Percentiles rank a stretch among this genome's conserved stretches.
Conservation (phyloP, 1,140 invertebrate genomes). For the Drosophila melanica region DNA sequence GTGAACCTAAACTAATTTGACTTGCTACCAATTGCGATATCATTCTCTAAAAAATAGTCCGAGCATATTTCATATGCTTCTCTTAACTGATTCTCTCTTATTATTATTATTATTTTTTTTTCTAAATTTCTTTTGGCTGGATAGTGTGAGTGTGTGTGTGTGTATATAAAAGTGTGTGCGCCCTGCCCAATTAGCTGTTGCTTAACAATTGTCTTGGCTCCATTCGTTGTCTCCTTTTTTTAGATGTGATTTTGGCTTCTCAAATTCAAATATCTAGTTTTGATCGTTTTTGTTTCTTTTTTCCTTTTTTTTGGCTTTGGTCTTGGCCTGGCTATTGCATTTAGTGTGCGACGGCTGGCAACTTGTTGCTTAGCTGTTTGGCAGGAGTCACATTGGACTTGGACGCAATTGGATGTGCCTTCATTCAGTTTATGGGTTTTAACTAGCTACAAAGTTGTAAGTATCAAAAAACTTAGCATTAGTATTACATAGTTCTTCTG, state of each 20-base stretch:
- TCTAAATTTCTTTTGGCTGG: conserved; percentile 49
- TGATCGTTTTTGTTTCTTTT: conserved; percentile 15
- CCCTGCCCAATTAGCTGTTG: conserved; percentile 8
- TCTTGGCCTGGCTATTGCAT: conserved; percentile 33
- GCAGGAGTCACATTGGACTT: conserved; percentile 62
- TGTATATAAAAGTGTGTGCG: conserved; percentile 24
- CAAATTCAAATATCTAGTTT: conserved; percentile 8
- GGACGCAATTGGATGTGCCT: conserved; percentile 67
- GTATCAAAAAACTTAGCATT: conserved; percentile 74
- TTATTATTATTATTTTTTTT: background rate
- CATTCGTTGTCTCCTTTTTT: conserved; percentile 39
- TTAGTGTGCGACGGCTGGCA: conserved; percentile 9
- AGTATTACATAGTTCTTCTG: conserved; percentile 36
- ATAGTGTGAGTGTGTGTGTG: conserved; percentile 12
- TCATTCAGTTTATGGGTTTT: conserved; percentile 58
- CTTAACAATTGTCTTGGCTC: background rate
- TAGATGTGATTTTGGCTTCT: conserved; percentile 4
- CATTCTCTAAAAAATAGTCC: conserved; percentile 25
- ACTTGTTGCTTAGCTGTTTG: conserved; percentile 31
- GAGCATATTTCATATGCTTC: conserved; percentile 35
- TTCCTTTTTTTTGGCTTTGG: conserved; percentile 37
- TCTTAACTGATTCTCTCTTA: background rate
- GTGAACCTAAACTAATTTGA: conserved; percentile 41
- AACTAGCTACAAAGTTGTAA: conserved; percentile 69
- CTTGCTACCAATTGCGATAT: conserved; percentile 37